Evolutionary conservation across 2,113 vertebrate species (phyloP), one percentile per base, ranked within the genome.

Genomic region (Heterotis niloticus): DNA sequence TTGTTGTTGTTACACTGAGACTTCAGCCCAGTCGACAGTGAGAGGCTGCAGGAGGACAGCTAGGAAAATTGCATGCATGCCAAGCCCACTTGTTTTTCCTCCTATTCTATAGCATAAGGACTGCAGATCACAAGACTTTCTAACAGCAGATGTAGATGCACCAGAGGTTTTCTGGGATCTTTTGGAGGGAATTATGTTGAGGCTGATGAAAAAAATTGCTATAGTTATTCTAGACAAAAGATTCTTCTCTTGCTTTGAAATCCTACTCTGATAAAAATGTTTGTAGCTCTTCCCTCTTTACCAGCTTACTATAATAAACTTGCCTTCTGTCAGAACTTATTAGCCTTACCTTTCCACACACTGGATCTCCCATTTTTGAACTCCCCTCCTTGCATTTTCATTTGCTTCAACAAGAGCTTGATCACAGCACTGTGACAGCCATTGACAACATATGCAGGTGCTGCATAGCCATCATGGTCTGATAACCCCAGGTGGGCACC

Each of bases 41-140:
- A 80, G 75, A 23, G 78, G 9, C 56, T 29, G 77, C 17, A 59
- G 67, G 56, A 34, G 56, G 26, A 18, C 16, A 64, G 11, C 7
- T 20, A 0, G 44, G 51, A 5, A 11, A 13, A 16, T 54, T 29
- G 10, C 28, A 14, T 9, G 17, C n/a, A 44, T n/a, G n/a, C 34
- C 7, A 7, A 7, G 34, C 34, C 7, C 34, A 17, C 11, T 23
- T 18, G 34, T 2, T 13, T 65, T 34, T 24, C 18, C 44, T 71
- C 72, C 60, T 59, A 24, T 20, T 79, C 67, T 70, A 77, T 17
- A 51, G 78, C 5, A 56, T 60, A 57, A 5, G 64, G 24, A 29
- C 57, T 76, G 23, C 62, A 66, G 57, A 80, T 81, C 69, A 83
- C 64, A 62, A 79, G 75, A 17, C 81, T 23, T 5, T 44, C 69